Conservation (phyloP, 2,797 vertebrate species). For the Spinus olivaceus region DNA sequence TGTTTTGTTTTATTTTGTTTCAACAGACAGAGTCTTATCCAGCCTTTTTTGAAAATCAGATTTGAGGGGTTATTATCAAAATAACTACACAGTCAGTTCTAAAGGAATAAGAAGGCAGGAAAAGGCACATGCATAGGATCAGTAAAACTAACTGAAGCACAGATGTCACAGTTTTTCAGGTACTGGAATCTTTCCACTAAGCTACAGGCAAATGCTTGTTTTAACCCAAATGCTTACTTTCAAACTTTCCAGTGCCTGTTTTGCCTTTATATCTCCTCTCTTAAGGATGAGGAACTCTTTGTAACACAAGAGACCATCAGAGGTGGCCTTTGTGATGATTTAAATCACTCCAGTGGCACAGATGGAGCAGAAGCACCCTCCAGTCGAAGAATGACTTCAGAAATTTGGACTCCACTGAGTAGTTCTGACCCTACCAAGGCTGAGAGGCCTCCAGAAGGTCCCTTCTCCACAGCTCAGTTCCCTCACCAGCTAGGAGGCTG, state of each 20-base stretch:
- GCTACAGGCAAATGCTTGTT: background rate
- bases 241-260: background rate
- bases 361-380: background rate
- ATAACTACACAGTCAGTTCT: background rate
- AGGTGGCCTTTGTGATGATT: background rate
- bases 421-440: background rate
- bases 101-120: background rate
- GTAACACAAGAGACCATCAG: background rate
- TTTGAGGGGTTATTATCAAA: background rate
- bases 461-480: background rate
- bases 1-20: background rate
- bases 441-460: background rate
- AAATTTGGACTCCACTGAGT: background rate
- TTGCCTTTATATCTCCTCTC: background rate
- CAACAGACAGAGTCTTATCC: background rate
- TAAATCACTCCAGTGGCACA: background rate
- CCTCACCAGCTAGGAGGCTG: background rate
- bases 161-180: background rate
- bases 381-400: background rate
- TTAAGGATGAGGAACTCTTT: background rate
- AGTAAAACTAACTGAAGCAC: background rate
- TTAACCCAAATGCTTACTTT: background rate
- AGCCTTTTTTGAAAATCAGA: background rate
- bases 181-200: background rate
- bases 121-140: background rate